These are phyloP conservation scores for Siniperca scherzeri DNA, from an alignment of 2,797 vertebrate species.

Conservation along the genomic window DNA sequence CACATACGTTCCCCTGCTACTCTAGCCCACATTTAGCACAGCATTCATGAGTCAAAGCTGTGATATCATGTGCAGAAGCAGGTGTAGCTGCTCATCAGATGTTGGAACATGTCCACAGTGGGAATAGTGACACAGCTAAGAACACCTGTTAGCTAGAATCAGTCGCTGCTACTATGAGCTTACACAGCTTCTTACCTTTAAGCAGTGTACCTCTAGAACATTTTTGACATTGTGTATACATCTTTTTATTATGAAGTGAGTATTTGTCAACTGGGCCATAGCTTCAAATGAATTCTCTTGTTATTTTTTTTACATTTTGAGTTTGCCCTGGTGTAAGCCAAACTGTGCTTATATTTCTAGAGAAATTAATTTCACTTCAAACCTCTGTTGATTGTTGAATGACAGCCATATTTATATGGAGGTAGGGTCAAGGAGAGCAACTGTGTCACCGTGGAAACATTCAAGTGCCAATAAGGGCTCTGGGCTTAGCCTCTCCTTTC, in stretches of 20 bases:
- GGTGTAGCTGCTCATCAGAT: constrained; percentile 54
- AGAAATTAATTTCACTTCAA: neutral
- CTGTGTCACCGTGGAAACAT: constrained; percentile 43
- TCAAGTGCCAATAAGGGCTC: constrained; percentile 39
- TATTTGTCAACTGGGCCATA: neutral
- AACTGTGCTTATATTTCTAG: constrained; percentile 2
- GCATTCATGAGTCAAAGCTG: constrained; percentile 34
- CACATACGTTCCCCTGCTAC: constrained; percentile 28
- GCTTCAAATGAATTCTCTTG: neutral
- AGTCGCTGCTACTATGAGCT: neutral
- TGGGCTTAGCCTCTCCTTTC: constrained; percentile 1
- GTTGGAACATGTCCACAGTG: constrained; percentile 24
- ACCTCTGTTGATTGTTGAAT: neutral
- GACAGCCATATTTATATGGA: neutral
- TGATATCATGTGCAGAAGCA: constrained; percentile 55
- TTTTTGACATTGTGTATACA: neutral
- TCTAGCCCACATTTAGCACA: constrained; percentile 39
- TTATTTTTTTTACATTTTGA: constrained; percentile 15
- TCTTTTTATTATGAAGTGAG: neutral
- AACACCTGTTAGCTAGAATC: neutral
- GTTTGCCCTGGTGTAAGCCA: neutral
- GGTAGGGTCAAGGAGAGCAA: constrained; percentile 19
- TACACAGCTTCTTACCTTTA: neutral
- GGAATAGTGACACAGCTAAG: constrained; percentile 43
- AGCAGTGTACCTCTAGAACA: neutral